Conservation (phyloP, 2,113 vertebrate genomes). For the Cheilinus undulatus region DNA sequence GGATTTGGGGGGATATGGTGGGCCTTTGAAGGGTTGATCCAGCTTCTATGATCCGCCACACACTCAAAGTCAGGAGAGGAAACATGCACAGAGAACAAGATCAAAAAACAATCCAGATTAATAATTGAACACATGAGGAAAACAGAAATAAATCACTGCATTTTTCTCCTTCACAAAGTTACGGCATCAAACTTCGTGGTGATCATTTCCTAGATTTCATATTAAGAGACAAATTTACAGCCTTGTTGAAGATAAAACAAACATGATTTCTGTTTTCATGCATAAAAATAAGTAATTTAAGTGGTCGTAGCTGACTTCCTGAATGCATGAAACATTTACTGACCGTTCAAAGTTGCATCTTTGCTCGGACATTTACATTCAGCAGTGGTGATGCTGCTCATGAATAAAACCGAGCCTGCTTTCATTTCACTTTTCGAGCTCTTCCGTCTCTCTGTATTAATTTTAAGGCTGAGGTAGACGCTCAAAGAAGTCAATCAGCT, state of each 20-base stretch:
- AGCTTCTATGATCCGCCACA: neutral
- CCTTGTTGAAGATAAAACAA: too few species aligned
- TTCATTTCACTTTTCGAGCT: neutral
- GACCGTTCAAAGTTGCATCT: neutral
- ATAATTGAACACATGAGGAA: slow-evolving; percentile 13
- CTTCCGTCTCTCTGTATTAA: neutral
- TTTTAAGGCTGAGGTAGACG: neutral
- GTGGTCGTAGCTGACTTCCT: too few species aligned
- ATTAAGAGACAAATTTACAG: neutral
- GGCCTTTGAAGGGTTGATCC: slow-evolving; percentile 27
- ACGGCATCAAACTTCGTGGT: neutral
- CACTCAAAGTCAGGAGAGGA: neutral
- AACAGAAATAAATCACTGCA: neutral
- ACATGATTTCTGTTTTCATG: too few species aligned
- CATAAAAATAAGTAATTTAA: too few species aligned
- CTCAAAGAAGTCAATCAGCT: neutral
- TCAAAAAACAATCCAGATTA: slow-evolving; percentile 27
- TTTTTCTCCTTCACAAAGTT: too few species aligned
- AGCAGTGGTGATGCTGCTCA: neutral
- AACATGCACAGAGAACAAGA: slow-evolving; percentile 5
- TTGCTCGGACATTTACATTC: neutral
- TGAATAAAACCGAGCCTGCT: neutral
- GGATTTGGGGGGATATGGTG: neutral
- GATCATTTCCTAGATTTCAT: neutral
- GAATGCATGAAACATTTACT: too few species aligned